Evolutionary conservation across 2,113 vertebrate species (phyloP), one percentile per base, ranked within the genome.

Genomic region (Caranx ignobilis): DNA sequence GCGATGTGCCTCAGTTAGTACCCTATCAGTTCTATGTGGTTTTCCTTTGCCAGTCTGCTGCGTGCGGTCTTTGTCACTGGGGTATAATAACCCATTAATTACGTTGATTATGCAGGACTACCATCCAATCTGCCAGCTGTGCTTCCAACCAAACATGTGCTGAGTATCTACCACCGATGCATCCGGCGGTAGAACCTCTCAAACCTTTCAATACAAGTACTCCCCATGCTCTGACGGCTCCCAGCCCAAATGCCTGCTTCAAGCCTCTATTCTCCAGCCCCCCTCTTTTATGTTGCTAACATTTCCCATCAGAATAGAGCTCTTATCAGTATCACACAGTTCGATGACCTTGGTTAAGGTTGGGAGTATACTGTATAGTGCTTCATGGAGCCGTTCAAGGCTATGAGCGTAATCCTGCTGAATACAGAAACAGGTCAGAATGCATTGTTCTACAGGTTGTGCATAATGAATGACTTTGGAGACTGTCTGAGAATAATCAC

Each of bases 251-350:
- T 19, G n/a, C 62, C 63, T 55, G 31, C 74, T 72, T 67, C 56
- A 64, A 76, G 47, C 76, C 43, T 47, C 70, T 21, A 4, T 68
- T 55, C 78, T 76, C 79, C 81, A 72, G 26, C 26, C 67, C 54
- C 63, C 54, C 61, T 54, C 77, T 57, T 56, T 68, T 73, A 62
- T 79, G 82, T 68, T 77, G 45, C n/a, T 5, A 79, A 65, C 82
- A 88, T 85, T 88, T 92, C 83, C 88, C 88, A 83, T 91, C 70
- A 70, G 80, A 90, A 78, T 76, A 60, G 82, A 69, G 73, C 87
- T 82, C 82, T 91, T 91, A 91, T 91, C 83, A 54, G 73, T 57
- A 81, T 78, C 71, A 71, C 75, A 82, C 63, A 57, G 50, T 82
- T 69, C 73, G 71, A 80, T 90, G 86, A 84, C 92, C 87, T 91